Evolutionary conservation across 2,113 vertebrate genomes (phyloP).

Genomic region (Serilophus lunatus): DNA sequence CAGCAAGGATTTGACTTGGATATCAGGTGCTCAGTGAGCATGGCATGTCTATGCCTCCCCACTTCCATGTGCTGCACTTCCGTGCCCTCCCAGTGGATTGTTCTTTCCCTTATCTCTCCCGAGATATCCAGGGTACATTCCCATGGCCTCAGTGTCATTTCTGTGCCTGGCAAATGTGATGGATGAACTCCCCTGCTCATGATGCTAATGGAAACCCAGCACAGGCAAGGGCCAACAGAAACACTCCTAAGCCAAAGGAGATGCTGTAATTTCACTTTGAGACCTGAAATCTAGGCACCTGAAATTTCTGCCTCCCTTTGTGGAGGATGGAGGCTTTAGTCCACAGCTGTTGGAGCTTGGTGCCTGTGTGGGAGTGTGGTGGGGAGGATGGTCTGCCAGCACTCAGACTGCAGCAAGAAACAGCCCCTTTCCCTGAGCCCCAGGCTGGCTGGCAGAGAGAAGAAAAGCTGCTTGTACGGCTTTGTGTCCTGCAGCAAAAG

Average conservation of each 20-base stretch:
- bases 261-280: background rate
- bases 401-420: background rate
- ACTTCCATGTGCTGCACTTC: background rate
- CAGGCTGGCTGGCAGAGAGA: background rate
- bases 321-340: background rate
- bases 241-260: background rate
- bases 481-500: background rate
- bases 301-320: background rate
- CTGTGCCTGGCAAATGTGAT: background rate
- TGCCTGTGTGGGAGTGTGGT: rapidly evolving
- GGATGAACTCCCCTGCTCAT: background rate
- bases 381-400: background rate
- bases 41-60: background rate
- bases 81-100: background rate
- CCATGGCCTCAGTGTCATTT: background rate
- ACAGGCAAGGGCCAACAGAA: background rate
- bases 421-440: background rate
- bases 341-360: background rate
- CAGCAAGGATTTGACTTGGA: background rate
- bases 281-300: background rate
- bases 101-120: background rate
- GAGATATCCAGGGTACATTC: background rate
- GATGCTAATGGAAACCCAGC: background rate
- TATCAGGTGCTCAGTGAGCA: background rate
- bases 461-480: background rate